Evolutionary conservation across 2,888 invertebrate species (phyloP), one percentile per base, ranked within the genome.

Genomic region (Xestia sexstrigata): DNA sequence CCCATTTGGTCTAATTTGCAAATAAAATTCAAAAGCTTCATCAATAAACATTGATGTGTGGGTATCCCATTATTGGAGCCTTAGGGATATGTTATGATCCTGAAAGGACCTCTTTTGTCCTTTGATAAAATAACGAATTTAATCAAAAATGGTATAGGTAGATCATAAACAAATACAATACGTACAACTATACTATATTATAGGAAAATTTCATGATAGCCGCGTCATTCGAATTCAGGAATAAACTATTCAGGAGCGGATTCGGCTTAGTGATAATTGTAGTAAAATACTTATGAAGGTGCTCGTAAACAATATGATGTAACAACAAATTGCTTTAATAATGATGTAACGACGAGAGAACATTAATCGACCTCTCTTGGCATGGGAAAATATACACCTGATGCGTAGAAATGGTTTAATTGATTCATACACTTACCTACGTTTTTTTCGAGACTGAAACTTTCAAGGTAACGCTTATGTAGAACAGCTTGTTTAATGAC

Each of bases 381-480:
- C 60, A 70, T 82, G 82, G 65, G 85, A 82, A 81, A 70, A 68
- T 82, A 23, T n/a, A 69, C 86, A 82, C 86, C 82, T 82, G 85
- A 71, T 76, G 42, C 71, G 78, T 70, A 76, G 55, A 55, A 35
- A 26, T 52, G 58, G 26, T 66, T 82, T 69, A 82, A 85, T 85
- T 85, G 80, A 72, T 81, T 84, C 60, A 55, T 81, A 23, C 70
- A 47, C 39, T 11, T 35, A 52, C 23, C 4, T 8, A 30, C 23
- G 42, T 52, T 66, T 84, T 72, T 84, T 62, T 66, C 30, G 42
- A 67, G 30, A 20, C 30, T 5, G 30, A 62, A 66, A 73, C n/a
- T 58, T 70, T 79, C 11, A 49, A 78, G 26, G 81, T 9, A 55
- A 62, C 52, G 52, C 39, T 66, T 60, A 60, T 66, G 47, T 70